phyloP scores from a whole-genome alignment of 2,888 invertebrate genomes.

The Aphodius granarius region DNA sequence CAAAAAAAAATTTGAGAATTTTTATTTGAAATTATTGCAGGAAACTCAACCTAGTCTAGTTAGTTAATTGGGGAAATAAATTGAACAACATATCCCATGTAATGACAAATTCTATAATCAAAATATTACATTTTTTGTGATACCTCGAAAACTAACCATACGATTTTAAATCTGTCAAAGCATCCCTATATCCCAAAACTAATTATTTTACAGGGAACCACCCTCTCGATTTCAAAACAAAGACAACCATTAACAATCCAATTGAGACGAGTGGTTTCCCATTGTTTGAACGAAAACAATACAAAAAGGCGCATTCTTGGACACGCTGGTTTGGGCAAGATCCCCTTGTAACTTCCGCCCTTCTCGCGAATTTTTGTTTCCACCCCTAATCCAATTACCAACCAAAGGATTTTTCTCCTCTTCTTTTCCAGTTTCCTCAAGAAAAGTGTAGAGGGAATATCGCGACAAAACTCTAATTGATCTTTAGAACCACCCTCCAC shows the following conservation, averaged over 20 bases:
- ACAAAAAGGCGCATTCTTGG: not conserved
- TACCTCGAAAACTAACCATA: too few relatives aligned
- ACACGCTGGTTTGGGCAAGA: not conserved
- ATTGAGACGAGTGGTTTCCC: not conserved
- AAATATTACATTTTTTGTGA: too few relatives aligned
- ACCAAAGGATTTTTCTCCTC: not conserved
- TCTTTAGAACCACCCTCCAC: not conserved
- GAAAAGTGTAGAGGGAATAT: not conserved
- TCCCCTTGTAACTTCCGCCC: not conserved
- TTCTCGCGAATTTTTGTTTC: not conserved
- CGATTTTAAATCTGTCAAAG: too few relatives aligned
- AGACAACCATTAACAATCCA: not conserved
- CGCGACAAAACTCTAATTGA: not conserved
- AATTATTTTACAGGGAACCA: too few relatives aligned
- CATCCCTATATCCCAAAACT: too few relatives aligned
- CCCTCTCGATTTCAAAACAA: not conserved
- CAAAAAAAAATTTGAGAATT: too few relatives aligned
- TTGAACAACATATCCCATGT: too few relatives aligned
- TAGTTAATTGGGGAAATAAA: too few relatives aligned
- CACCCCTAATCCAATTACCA: not conserved
- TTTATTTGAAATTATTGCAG: too few relatives aligned
- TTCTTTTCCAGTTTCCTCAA: not conserved
- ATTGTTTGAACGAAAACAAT: not conserved
- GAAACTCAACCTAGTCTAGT: too few relatives aligned
- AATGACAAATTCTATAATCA: too few relatives aligned